A percentile compares a stretch with the other conserved stretches of the same genome.
These are phyloP conservation scores for Periparus ater DNA, from an alignment of 2,797 vertebrate species.

Conservation along the genomic window DNA sequence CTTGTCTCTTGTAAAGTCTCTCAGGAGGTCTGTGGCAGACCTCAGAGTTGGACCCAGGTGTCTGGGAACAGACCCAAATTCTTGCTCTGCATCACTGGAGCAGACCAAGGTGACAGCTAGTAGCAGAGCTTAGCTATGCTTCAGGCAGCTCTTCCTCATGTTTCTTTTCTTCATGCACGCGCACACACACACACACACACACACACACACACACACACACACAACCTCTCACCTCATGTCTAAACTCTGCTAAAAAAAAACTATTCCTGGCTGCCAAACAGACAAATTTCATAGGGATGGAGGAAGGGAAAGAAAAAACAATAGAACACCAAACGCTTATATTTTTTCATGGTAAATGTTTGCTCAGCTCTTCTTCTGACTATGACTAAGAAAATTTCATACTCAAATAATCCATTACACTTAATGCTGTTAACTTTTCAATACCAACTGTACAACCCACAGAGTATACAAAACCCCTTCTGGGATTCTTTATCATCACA, in stretches of 20 bases:
- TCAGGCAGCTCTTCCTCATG: not conserved
- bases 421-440: constrained; percentile 67
- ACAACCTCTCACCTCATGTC: not conserved
- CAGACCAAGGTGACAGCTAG: not conserved
- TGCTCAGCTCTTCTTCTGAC: constrained; percentile 39
- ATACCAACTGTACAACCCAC: constrained; percentile 31
- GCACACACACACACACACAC: not conserved
- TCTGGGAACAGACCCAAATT: not conserved
- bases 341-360: constrained; percentile 25
- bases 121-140: not conserved
- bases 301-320: not conserved
- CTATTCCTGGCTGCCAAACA: not conserved
- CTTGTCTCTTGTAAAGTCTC: not conserved
- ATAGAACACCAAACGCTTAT: not conserved
- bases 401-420: constrained; percentile 57
- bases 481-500: constrained; percentile 39
- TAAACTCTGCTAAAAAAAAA: not conserved
- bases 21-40: not conserved
- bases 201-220: not conserved
- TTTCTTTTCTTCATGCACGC: not conserved
- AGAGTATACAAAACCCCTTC: constrained; percentile 12
- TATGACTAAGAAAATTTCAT: constrained; percentile 67
- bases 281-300: not conserved
- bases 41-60: not conserved
- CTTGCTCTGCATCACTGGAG: not conserved